phyloP scores from a whole-genome alignment of 1,140 invertebrate species.

The Aphis gossypii region DNA sequence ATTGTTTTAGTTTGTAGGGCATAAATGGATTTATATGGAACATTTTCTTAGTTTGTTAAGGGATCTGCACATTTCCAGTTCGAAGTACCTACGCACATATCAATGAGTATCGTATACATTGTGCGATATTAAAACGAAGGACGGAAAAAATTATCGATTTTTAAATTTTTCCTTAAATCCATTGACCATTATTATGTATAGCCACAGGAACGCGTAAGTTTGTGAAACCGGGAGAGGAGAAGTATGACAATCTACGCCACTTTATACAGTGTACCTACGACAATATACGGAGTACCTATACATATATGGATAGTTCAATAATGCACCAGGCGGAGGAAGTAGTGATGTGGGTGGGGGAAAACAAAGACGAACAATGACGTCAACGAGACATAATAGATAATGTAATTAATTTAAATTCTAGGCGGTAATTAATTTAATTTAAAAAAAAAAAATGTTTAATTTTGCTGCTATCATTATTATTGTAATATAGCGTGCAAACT shows the following conservation, averaged over 20 bases:
- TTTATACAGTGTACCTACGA: neutral
- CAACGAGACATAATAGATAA: neutral
- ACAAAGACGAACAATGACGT: neutral
- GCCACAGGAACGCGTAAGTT: neutral
- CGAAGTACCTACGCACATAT: neutral
- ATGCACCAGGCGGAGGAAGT: neutral
- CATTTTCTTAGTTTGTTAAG: too few species aligned
- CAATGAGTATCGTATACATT: neutral
- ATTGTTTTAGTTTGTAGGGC: neutral
- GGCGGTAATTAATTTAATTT: constrained; percentile 26
- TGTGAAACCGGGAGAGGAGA: neutral
- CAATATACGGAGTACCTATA: neutral
- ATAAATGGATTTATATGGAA: neutral
- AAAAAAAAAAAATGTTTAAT: constrained; percentile 24
- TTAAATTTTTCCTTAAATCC: neutral
- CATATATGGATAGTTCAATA: neutral
- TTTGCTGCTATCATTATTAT: constrained; percentile 1
- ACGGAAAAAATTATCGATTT: neutral
- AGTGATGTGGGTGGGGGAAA: neutral
- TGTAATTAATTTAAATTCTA: constrained; percentile 23
- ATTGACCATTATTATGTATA: neutral
- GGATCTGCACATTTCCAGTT: too few species aligned
- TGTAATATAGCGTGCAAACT: neutral
- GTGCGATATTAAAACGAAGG: neutral
- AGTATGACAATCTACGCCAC: neutral